Evolutionary conservation across 1,140 invertebrate species (phyloP).

Genomic region (Piezodorus guildinii): DNA sequence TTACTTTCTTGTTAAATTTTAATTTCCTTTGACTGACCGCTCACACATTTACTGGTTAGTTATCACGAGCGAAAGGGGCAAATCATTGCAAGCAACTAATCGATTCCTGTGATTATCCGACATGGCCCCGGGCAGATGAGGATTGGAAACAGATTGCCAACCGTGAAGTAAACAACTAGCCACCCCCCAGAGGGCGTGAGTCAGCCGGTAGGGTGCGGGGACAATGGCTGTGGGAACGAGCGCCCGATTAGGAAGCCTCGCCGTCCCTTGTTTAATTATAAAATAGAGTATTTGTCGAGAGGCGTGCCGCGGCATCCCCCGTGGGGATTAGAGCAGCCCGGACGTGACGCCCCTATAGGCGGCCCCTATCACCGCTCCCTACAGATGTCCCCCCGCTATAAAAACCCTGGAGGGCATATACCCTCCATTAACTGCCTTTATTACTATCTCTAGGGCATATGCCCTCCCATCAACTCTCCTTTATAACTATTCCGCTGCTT

Average conservation of each 20-base stretch:
- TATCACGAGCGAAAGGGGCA: too few species aligned
- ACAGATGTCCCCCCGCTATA: not conserved
- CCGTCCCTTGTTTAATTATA: not conserved
- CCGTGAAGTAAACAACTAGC: too few species aligned
- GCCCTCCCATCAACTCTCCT: not conserved
- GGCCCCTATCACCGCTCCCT: not conserved
- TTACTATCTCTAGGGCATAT: not conserved
- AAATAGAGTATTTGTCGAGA: not conserved
- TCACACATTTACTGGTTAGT: too few species aligned
- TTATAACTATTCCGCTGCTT: not conserved
- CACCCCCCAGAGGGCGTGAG: not conserved
- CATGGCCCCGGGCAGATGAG: too few species aligned
- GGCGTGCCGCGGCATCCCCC: not conserved
- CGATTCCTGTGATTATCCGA: too few species aligned
- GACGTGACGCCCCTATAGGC: not conserved
- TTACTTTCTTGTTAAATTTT: too few species aligned
- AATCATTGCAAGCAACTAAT: too few species aligned
- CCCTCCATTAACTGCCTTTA: not conserved
- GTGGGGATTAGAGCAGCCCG: not conserved
- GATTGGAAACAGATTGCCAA: too few species aligned
- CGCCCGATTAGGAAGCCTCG: not conserved
- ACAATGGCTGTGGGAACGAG: constrained; percentile 2
- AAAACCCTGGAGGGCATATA: not conserved
- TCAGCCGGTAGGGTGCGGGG: not conserved
- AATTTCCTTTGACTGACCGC: too few species aligned